phyloP scores from a whole-genome alignment of 2,797 vertebrate genomes.

The Intellagama lesueurii region DNA sequence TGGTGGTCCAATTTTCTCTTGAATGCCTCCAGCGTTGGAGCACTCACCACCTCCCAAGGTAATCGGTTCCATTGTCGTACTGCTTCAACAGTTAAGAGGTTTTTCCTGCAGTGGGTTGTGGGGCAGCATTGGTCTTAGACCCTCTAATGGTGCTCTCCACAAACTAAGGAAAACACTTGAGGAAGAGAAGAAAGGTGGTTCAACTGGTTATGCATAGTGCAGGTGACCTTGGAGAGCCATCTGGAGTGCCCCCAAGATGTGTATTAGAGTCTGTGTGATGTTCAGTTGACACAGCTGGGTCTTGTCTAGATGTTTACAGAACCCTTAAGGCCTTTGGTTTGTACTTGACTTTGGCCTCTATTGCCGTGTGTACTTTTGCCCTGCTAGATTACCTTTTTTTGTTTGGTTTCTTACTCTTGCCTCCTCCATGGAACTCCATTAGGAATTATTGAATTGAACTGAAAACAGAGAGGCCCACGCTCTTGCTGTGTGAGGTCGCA shows the following conservation, averaged over 20 bases:
- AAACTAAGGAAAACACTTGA: neutral
- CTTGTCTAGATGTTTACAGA: neutral
- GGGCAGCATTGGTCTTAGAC: too few species aligned
- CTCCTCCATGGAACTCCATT: neutral
- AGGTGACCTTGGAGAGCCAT: neutral
- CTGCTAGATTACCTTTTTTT: neutral
- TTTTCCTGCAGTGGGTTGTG: neutral
- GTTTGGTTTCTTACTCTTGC: slow-evolving; percentile 14
- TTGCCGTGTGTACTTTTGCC: neutral
- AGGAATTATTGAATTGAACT: neutral
- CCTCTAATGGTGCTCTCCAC: too few species aligned
- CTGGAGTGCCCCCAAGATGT: neutral
- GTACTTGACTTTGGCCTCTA: neutral
- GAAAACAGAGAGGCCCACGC: neutral
- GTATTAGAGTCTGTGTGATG: neutral
- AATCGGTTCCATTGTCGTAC: too few species aligned
- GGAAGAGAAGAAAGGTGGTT: neutral
- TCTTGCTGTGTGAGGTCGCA: slow-evolving; percentile 25
- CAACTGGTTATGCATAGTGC: neutral
- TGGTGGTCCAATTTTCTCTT: too few species aligned
- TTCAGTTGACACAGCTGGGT: neutral
- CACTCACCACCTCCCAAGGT: too few species aligned
- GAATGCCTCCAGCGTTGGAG: too few species aligned
- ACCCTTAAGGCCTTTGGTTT: neutral
- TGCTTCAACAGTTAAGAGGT: too few species aligned